Conservation (phyloP, 2,888 invertebrate genomes). For the Willowsia nigromaculata region DNA sequence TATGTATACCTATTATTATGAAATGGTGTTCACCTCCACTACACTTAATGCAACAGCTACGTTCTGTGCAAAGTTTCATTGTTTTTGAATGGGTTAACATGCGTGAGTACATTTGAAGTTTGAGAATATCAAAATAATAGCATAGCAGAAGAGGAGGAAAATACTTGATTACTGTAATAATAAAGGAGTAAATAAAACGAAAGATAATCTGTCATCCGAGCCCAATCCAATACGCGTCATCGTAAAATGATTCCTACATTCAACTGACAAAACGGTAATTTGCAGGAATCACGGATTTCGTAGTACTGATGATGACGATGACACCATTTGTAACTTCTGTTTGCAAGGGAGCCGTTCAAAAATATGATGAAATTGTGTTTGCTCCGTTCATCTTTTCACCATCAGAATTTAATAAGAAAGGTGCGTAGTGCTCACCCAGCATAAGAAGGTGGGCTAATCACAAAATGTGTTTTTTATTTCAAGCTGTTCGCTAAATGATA, state of each 20-base stretch:
- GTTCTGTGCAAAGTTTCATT: background rate
- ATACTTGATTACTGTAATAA: background rate
- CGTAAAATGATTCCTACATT: slow-evolving; percentile 6
- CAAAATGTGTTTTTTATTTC: background rate
- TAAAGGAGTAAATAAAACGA: background rate
- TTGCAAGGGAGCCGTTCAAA: background rate
- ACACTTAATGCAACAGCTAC: background rate
- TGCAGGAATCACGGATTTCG: slow-evolving; percentile 64
- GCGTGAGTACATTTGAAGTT: background rate
- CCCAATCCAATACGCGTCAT: slow-evolving; percentile 8
- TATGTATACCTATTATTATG: background rate
- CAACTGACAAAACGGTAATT: slow-evolving; percentile 52
- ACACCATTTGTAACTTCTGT: slow-evolving; percentile 19
- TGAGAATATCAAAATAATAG: background rate
- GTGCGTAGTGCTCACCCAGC: background rate
- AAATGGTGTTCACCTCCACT: background rate
- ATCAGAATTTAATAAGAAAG: background rate
- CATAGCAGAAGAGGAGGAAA: background rate
- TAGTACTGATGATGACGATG: slow-evolving; percentile 21
- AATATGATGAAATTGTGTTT: background rate
- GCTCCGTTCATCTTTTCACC: background rate
- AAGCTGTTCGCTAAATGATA: background rate
- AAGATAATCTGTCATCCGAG: slow-evolving; percentile 50
- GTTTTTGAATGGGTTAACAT: background rate
- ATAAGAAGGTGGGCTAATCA: background rate